phyloP scores from a whole-genome alignment of 1,140 invertebrate species.

The Achroia grisella region DNA sequence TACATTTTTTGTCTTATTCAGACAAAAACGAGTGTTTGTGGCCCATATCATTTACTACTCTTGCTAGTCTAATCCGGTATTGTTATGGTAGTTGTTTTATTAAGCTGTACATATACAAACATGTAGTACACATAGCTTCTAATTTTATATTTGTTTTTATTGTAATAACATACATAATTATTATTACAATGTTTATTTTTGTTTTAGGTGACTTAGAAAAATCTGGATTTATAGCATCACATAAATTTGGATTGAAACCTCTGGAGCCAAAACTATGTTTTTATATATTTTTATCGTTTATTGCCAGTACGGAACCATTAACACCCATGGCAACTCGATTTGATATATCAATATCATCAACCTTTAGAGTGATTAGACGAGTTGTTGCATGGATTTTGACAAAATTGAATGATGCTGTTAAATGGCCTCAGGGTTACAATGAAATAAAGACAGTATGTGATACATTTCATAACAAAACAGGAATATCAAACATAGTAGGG shows the following conservation, averaged over 20 bases:
- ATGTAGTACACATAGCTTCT: too few relatives aligned
- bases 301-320: conserved; percentile 40
- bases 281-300: conserved; percentile 51
- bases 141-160: too few relatives aligned
- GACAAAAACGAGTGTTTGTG: too few relatives aligned
- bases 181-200: conserved; percentile 8
- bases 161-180: too few relatives aligned
- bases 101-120: too few relatives aligned
- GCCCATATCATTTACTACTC: too few relatives aligned
- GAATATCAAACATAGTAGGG: conserved; percentile 38
- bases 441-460: conserved; percentile 35
- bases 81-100: too few relatives aligned
- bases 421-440: conserved; percentile 39
- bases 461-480: conserved; percentile 32
- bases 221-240: conserved; percentile 43
- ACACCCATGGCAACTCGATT: conserved; percentile 48
- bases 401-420: conserved; percentile 45
- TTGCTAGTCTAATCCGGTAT: too few relatives aligned
- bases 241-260: conserved; percentile 49
- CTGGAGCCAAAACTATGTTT: conserved; percentile 47
- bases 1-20: too few relatives aligned
- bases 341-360: conserved; percentile 57
- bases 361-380: conserved; percentile 45
- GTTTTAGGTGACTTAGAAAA: conserved; percentile 41
- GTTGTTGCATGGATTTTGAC: conserved; percentile 48